Base-by-base conservation (phyloP, 2,888 invertebrate genomes). In the Mactromeris polynyma region DNA sequence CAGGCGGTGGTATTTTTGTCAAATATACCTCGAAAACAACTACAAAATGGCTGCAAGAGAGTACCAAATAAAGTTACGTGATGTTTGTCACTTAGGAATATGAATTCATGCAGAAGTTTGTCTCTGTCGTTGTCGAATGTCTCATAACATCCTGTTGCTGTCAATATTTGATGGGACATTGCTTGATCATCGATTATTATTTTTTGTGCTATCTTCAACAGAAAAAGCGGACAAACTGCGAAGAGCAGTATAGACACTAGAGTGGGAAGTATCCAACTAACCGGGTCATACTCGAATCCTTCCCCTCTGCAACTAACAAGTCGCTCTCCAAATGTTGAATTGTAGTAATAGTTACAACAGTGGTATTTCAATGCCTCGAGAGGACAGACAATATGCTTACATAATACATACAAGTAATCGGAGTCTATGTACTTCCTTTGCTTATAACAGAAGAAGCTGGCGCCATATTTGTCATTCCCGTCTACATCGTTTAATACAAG, bases 401-500 rank as follows among this genome's bases (percentile, higher is more conserved):
- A 93, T 31, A 93, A 31, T 3, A 36, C 36, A 73, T 90, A 93
- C 19, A 92, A 31, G 14, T 83, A 40, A 9, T 91, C 17, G 9
- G 88, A 80, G 14, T 89, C 51, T 9, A 93, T 87, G 58, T 58
- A 89, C 31, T 88, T 90, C 46, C 92, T 78, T 54, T 85, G 85
- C 82, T 89, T 91, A 81, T 90, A 93, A 64, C 93, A 93, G 83
- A 87, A 93, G 58, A 90, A 91, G 14, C 89, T 91, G 2, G 92
- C 89, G 19, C 87, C 89, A 81, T 92, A 93, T 33, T 88, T 82
- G 9, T 90, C 89, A 31, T 64, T 36, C 6, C 31, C 46, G 17
- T 46, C 58, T 19, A 90, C 36, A 1, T 64, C 2, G 73, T 79
- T 78, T 78, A 92, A 36, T 33, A 26, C 78, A 2, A 51, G 7